Evolutionary conservation across 1,140 invertebrate species (phyloP).

Genomic region (Drosophila sturtevanti): DNA sequence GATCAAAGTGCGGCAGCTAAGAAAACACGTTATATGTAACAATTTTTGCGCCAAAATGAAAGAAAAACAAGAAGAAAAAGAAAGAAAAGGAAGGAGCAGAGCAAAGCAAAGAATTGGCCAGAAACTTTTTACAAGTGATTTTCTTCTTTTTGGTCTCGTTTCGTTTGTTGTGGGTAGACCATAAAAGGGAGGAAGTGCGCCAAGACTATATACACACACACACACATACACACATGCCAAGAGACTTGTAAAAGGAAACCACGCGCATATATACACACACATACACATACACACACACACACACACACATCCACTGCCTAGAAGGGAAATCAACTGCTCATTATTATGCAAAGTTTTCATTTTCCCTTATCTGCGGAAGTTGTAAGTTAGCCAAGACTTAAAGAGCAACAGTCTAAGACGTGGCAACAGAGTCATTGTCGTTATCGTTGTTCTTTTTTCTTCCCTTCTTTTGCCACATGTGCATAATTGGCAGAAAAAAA

Average conservation of each 20-base stretch:
- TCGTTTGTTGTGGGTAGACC: slow-evolving; percentile 64
- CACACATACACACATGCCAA: slow-evolving; percentile 9
- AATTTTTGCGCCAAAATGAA: slow-evolving; percentile 69
- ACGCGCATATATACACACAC: slow-evolving; percentile 34
- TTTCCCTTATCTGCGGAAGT: slow-evolving; percentile 49
- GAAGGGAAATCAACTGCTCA: slow-evolving; percentile 68
- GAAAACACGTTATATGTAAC: slow-evolving; percentile 53
- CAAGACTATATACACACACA: slow-evolving; percentile 12
- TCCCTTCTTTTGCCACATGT: slow-evolving; percentile 26
- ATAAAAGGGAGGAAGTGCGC: slow-evolving; percentile 14
- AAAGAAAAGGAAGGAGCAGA: background rate
- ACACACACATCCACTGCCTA: background rate
- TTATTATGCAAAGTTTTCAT: slow-evolving; percentile 76
- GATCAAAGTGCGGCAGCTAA: slow-evolving; percentile 63
- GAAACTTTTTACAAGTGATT: slow-evolving; percentile 44
- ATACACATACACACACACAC: background rate
- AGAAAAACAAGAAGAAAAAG: slow-evolving; percentile 54
- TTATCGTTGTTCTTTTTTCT: background rate
- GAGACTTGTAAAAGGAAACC: slow-evolving; percentile 58
- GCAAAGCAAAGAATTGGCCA: slow-evolving; percentile 35
- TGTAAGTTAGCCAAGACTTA: slow-evolving; percentile 44
- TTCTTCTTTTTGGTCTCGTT: slow-evolving; percentile 27
- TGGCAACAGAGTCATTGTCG: slow-evolving; percentile 6
- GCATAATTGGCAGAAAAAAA: slow-evolving; percentile 32
- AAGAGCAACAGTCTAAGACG: slow-evolving; percentile 55